Evolutionary conservation across 2,113 vertebrate genomes (phyloP).

Genomic region (Rhinoderma darwinii): DNA sequence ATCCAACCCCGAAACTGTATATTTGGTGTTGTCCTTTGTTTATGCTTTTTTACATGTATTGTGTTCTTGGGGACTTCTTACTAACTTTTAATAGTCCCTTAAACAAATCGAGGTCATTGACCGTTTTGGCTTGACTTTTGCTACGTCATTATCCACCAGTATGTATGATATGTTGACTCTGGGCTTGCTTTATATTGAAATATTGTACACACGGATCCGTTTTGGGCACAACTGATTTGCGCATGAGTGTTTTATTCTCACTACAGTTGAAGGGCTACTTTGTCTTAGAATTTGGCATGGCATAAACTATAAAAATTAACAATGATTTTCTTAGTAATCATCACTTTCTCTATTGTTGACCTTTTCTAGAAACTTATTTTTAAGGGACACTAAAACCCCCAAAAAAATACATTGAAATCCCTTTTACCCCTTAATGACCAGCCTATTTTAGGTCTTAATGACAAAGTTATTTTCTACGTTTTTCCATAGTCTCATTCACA

Average conservation of each 20-base stretch:
- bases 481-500: too few relatives aligned
- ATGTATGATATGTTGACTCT: neutral
- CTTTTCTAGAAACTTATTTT: neutral
- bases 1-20: neutral
- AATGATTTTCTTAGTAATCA: neutral
- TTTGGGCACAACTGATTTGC: neutral
- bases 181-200: neutral
- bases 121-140: too few relatives aligned
- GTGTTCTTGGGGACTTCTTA: neutral
- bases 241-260: neutral
- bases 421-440: too few relatives aligned
- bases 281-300: neutral
- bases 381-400: neutral
- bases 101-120: neutral
- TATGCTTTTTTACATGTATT: neutral
- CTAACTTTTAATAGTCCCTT: neutral
- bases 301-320: neutral
- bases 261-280: neutral
- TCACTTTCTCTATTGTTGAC: neutral
- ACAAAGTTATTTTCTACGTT: too few relatives aligned
- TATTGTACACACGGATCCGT: neutral
- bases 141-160: neutral
- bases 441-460: too few relatives aligned
- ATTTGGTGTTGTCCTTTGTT: neutral
- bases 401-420: too few relatives aligned